Evolutionary conservation across 2,888 invertebrate genomes (phyloP).

Genomic region (Euclidia mi): DNA sequence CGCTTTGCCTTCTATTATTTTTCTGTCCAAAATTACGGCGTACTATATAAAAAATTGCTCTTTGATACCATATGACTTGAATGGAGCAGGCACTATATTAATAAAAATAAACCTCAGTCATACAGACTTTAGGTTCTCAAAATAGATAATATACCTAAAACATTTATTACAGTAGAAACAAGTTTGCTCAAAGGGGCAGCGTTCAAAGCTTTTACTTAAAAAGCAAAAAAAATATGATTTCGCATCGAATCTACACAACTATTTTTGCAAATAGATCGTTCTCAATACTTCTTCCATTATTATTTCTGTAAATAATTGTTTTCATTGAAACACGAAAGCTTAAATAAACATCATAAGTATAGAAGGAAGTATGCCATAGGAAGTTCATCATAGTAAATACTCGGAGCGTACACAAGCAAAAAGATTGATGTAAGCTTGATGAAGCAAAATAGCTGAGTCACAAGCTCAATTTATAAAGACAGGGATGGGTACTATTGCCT

Average conservation of each 20-base stretch:
- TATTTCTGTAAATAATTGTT: not conserved
- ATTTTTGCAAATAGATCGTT: no score
- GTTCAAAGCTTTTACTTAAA: no score
- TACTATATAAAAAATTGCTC: slow-evolving; percentile 34
- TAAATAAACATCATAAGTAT: slow-evolving; percentile 4
- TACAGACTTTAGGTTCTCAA: no score
- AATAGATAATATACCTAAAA: no score
- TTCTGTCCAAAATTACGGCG: slow-evolving; percentile 29
- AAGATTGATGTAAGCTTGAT: slow-evolving; percentile 60
- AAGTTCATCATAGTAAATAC: slow-evolving; percentile 34
- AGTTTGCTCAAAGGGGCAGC: no score
- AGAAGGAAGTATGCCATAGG: not conserved
- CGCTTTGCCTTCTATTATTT: slow-evolving; percentile 29
- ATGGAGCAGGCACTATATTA: slow-evolving; percentile 14
- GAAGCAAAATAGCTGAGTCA: slow-evolving; percentile 57
- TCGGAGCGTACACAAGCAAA: slow-evolving; percentile 29
- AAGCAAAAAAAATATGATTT: no score
- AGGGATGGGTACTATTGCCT: slow-evolving; percentile 49
- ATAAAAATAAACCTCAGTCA: not conserved
- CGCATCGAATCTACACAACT: no score
- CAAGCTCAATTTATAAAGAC: slow-evolving; percentile 54
- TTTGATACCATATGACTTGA: slow-evolving; percentile 36
- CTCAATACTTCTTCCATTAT: no score
- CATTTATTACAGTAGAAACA: no score
- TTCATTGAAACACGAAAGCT: not conserved